A percentile compares a stretch with the other conserved stretches of the same genome.
phyloP scores from a whole-genome alignment of 2,797 vertebrate genomes.

The Malurus leucopterus region DNA sequence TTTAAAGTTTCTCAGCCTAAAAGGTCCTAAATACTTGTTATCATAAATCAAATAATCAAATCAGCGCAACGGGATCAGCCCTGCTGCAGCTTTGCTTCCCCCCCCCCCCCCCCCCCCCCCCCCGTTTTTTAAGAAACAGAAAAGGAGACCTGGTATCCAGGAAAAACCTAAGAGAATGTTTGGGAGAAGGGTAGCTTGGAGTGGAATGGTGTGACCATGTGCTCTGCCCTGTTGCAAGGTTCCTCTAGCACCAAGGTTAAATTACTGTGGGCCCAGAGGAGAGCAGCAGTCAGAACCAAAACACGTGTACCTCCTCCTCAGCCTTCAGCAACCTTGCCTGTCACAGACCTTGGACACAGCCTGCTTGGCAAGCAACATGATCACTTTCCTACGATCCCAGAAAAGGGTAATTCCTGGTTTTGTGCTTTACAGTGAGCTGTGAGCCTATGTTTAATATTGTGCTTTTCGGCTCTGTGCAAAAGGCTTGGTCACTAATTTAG shows the following conservation, averaged over 20 bases:
- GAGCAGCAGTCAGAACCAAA: neutral
- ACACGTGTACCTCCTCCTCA: neutral
- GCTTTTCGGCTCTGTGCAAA: neutral
- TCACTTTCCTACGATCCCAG: neutral
- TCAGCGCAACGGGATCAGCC: too few relatives aligned
- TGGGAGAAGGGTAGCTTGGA: neutral
- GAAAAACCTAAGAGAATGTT: neutral
- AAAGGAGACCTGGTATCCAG: neutral
- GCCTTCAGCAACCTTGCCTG: neutral
- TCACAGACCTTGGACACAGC: neutral
- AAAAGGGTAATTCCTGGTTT: neutral
- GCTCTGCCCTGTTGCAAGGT: neutral
- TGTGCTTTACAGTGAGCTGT: neutral
- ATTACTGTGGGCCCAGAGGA: neutral
- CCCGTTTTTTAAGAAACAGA: neutral
- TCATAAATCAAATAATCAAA: neutral
- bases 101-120: too few relatives aligned
- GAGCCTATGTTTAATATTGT: neutral
- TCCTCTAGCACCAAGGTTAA: neutral
- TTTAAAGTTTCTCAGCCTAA: neutral
- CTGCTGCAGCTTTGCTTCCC: too few relatives aligned
- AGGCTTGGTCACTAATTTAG: neutral
- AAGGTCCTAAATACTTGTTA: neutral
- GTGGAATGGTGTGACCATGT: neutral
- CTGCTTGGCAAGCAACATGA: rapidly evolving